A percentile compares a stretch with the other conserved stretches of the same genome.
These are phyloP conservation scores for Polyommatus icarus DNA, from an alignment of 2,888 invertebrate species.

Conservation along the genomic window DNA sequence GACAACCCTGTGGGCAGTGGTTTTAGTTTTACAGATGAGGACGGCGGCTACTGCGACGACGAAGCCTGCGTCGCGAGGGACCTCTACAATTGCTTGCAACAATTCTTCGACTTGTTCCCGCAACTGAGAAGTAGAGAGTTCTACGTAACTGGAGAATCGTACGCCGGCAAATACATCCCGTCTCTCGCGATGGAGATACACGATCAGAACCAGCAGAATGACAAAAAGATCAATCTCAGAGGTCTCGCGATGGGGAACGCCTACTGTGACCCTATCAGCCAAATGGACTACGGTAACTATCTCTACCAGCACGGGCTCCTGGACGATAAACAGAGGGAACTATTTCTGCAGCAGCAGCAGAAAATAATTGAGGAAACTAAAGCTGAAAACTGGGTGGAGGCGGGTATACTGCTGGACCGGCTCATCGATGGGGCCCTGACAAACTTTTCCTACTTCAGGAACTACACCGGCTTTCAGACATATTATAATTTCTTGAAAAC, in stretches of 20 bases:
- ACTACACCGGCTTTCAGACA: conserved; percentile 86
- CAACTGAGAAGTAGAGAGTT: conserved; percentile 75
- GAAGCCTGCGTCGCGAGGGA: conserved; percentile 79
- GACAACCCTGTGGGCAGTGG: conserved; percentile 85
- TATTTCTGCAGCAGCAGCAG: conserved; percentile 81
- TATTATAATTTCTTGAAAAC: conserved; percentile 85
- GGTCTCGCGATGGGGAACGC: conserved; percentile 79
- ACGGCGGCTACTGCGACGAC: conserved; percentile 76
- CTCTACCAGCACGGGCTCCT: conserved; percentile 76
- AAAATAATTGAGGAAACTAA: conserved; percentile 80
- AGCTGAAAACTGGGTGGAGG: conserved; percentile 81
- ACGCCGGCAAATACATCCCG: conserved; percentile 80
- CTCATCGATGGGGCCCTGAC: conserved; percentile 75
- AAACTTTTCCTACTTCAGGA: conserved; percentile 78
- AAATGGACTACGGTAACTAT: conserved; percentile 73
- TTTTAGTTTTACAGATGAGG: conserved; percentile 81
- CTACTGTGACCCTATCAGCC: conserved; percentile 74
- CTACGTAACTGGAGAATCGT: conserved; percentile 83
- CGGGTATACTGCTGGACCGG: conserved; percentile 85
- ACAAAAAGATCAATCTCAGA: conserved; percentile 70
- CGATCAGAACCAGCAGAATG: conserved; percentile 55
- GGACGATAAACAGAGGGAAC: conserved; percentile 77
- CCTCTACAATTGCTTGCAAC: conserved; percentile 73
- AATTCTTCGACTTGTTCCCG: conserved; percentile 82
- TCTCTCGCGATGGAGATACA: conserved; percentile 77